Conservation (phyloP, 1,140 invertebrate species). For the Ceratina japonica region DNA sequence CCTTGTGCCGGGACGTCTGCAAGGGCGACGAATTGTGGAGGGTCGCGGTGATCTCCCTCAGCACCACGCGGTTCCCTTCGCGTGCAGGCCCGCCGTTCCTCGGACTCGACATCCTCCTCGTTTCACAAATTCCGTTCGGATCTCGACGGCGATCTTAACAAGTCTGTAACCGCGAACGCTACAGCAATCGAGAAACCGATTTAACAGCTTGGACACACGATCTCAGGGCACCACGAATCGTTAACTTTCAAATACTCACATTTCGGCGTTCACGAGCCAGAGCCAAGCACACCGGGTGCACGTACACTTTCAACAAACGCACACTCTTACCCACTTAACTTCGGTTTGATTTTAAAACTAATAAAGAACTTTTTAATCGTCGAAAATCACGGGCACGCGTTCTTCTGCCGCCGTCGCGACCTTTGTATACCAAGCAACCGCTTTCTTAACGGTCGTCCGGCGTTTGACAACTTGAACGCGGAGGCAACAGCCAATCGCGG, state of each 20-base stretch:
- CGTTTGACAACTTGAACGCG: constrained; percentile 71
- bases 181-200: not conserved
- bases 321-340: not conserved
- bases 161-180: not conserved
- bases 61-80: constrained; percentile 67
- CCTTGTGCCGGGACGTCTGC: constrained; percentile 57
- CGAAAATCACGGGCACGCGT: not conserved
- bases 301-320: not conserved
- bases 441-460: constrained; percentile 65
- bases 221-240: not conserved
- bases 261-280: not conserved
- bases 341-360: not conserved
- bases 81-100: constrained; percentile 52
- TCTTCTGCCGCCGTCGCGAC: not conserved
- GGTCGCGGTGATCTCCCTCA: constrained; percentile 70
- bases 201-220: too few relatives aligned
- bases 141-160: not conserved
- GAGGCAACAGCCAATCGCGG: constrained; percentile 43
- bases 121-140: not conserved
- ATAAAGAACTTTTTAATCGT: not conserved
- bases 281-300: not conserved
- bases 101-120: constrained; percentile 66
- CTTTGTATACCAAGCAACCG: constrained; percentile 28
- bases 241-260: not conserved
- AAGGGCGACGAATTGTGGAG: constrained; percentile 68